Base-by-base conservation (phyloP, 2,113 vertebrate genomes). In the Spheniscus mendiculus region DNA sequence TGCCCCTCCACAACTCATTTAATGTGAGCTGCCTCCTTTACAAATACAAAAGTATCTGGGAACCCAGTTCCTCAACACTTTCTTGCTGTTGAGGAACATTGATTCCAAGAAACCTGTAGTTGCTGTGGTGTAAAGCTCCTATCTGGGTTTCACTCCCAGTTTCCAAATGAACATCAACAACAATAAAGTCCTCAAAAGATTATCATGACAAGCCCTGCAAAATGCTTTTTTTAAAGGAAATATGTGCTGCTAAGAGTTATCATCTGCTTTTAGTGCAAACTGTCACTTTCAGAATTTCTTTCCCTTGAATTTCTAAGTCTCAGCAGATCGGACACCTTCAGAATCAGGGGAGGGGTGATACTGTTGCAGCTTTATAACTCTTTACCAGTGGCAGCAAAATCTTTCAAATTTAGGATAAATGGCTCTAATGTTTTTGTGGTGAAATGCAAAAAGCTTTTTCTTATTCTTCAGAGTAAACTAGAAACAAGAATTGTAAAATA, bases 161-260 rank as follows among this genome's bases (percentile, higher is more conserved):
- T 86, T 96, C 63, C 74, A 94, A 92, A 94, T 83, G 40, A 93
- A 42, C 61, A 55, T 50, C 49, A 93, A 34, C 36, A 90, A 69
- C 32, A 27, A 4, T 11, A 30, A 59, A 52, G 15, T 47, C 26
- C 70, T 38, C 32, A 47, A 47, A 85, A 92, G 8, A 22, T 50
- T 15, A 2, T 40, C 62, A 40, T 49, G 45, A 27, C 8, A 65
- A 84, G 16, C 12, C 19, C 21, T 80, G n/a, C 2, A 58, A 85
- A 74, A 58, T 14, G 9, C 6, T 2, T 38, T 19, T 72, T 67
- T 25, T 30, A 9, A 36, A 65, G 11, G 29, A 71, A 78, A 34
- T 63, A 30, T 16, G 30, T 78, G n/a, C 30, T 62, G 25, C 9
- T 67, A 34, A 29, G 49, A 47, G 26, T 38, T 69, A 30, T 36